phyloP scores from a whole-genome alignment of 2,888 invertebrate genomes.

The Brachynemurus nebulosus region DNA sequence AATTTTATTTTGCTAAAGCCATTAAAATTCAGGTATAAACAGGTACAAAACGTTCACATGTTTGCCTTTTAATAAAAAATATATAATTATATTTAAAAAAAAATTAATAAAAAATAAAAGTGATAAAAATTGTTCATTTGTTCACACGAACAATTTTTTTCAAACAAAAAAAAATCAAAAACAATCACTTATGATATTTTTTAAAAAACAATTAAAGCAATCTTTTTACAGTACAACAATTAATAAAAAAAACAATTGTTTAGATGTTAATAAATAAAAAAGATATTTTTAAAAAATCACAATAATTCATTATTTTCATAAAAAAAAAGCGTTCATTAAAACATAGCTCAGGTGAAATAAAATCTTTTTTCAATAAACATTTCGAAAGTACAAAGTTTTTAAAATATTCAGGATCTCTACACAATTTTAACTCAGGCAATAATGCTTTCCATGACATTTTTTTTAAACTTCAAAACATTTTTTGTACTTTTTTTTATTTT shows the following conservation, averaged over 20 bases:
- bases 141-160: too few relatives aligned
- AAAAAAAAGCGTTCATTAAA: not conserved
- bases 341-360: constrained; percentile 2
- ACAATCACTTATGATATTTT: constrained; percentile 1
- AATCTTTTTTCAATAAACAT: not conserved
- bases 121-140: too few relatives aligned
- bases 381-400: constrained; percentile 5
- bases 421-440: constrained; percentile 1
- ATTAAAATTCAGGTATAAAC: constrained; percentile 4
- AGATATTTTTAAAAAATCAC: not conserved
- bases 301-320: not conserved
- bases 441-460: constrained; percentile 1
- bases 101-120: too few relatives aligned
- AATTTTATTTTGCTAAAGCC: not conserved
- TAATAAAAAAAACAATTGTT: not conserved
- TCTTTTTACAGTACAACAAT: constrained; percentile 4
- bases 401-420: not conserved
- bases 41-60: constrained; percentile 4
- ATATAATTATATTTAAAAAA: not conserved
- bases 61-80: constrained; percentile 1
- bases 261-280: not conserved
- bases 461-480: not conserved
- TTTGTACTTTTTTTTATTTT: not conserved
- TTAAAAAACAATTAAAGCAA: constrained; percentile 3
- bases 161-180: not conserved